Evolutionary conservation across 2,888 invertebrate species (phyloP).

Genomic region (Chrysodeixis includens): DNA sequence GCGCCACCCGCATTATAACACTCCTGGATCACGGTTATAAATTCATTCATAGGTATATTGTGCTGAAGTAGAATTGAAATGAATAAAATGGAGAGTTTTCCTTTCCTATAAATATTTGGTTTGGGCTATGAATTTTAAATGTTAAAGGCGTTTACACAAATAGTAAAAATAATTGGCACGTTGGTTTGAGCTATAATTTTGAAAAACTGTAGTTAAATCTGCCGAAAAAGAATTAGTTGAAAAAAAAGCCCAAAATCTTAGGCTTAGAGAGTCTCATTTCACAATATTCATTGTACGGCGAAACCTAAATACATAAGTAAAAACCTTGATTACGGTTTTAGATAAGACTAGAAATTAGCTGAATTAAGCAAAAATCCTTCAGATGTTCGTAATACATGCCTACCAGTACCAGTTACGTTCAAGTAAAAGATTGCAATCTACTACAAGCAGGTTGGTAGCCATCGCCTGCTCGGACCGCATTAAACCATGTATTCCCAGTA

Average conservation of each 20-base stretch:
- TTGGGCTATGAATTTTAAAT: not conserved
- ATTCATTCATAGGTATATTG: conserved; percentile 8
- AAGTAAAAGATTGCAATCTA: conserved; percentile 21
- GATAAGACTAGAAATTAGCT: not conserved
- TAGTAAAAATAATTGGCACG: not conserved
- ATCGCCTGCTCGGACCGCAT: conserved; percentile 27
- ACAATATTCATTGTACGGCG: not conserved
- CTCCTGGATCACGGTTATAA: conserved; percentile 24
- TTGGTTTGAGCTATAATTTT: not conserved
- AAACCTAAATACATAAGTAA: too few relatives aligned
- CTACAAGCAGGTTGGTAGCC: conserved; percentile 3
- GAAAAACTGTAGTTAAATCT: too few relatives aligned
- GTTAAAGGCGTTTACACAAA: not conserved
- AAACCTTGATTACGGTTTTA: not conserved
- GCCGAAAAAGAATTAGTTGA: too few relatives aligned
- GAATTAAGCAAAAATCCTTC: not conserved
- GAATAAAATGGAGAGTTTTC: conserved; percentile 6
- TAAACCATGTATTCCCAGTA: conserved; percentile 19
- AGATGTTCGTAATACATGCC: not conserved
- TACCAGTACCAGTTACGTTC: not conserved
- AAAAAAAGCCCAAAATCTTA: too few relatives aligned
- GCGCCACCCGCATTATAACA: conserved; percentile 69
- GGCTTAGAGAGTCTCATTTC: not conserved
- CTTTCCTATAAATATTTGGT: not conserved
- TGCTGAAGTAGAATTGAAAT: conserved; percentile 7